Conservation (phyloP, 2,113 vertebrate genomes). For the Stegostoma tigrinum region DNA sequence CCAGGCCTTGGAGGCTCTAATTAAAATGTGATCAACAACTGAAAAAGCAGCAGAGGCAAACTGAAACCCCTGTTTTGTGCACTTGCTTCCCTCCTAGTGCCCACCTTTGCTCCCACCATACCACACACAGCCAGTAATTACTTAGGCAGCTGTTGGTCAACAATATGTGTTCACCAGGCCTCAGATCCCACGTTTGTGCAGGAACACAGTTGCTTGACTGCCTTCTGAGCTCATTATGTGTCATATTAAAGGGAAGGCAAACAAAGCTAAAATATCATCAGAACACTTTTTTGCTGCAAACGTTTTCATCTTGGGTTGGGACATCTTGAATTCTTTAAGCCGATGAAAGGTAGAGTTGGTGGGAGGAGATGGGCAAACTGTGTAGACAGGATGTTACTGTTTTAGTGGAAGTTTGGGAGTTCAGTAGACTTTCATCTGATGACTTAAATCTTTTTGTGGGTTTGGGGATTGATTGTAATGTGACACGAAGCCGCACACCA, state of each 20-base stretch:
- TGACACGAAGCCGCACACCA: not conserved
- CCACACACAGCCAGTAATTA: conserved; percentile 1
- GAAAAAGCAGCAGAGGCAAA: not conserved
- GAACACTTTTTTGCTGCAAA: not conserved
- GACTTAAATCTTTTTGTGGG: not conserved
- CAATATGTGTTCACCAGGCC: not conserved
- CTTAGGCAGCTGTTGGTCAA: not conserved
- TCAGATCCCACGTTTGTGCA: not conserved
- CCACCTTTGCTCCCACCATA: not conserved
- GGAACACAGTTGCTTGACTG: not conserved
- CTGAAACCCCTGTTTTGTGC: not conserved
- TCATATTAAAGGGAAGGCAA: not conserved
- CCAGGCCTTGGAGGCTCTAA: not conserved
- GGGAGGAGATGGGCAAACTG: not conserved
- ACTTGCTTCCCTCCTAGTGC: not conserved
- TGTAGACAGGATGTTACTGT: not conserved
- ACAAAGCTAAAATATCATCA: not conserved
- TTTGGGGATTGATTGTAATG: not conserved
- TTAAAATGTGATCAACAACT: not conserved
- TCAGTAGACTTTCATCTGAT: not conserved
- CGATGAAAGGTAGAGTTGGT: not conserved
- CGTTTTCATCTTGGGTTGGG: not conserved
- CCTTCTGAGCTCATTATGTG: not conserved
- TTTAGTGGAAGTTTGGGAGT: not conserved
- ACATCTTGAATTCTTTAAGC: not conserved